These are phyloP conservation scores for Anneissia japonica DNA, from an alignment of 35 echinoderm and acorn worm genomes.

Conservation along the genomic window DNA sequence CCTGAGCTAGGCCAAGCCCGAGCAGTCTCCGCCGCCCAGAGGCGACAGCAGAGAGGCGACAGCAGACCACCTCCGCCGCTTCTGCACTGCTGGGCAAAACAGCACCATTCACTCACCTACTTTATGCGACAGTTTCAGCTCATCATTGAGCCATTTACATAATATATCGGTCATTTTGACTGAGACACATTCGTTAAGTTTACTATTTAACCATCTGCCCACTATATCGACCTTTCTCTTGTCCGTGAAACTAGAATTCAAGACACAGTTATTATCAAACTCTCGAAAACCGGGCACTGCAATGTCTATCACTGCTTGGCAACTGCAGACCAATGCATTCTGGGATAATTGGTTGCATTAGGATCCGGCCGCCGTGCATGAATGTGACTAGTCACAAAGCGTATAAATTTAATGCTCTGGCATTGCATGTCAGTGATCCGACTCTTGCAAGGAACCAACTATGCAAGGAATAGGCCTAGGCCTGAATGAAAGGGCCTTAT, in stretches of 20 bases:
- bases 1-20: not conserved
- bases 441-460: no score
- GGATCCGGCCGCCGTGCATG: not conserved
- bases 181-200: not conserved
- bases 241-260: not conserved
- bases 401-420: no score
- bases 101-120: constrained; percentile 46
- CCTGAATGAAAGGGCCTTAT: no score
- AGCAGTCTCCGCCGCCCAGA: not conserved
- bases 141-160: constrained; percentile 86
- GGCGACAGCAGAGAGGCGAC: not conserved
- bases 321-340: constrained; percentile 41
- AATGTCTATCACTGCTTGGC: constrained; percentile 18
- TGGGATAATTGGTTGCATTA: not conserved
- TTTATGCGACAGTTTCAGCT: constrained; percentile 56
- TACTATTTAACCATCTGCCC: not conserved
- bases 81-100: not conserved
- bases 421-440: no score
- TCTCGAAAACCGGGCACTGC: not conserved
- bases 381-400: no score
- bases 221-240: not conserved
- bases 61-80: not conserved
- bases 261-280: not conserved
- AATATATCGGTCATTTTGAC: constrained; percentile 83
- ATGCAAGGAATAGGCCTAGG: no score